Evolutionary conservation across 1,140 invertebrate genomes (phyloP).

Genomic region (silkworm (Bombyx mori)): ASM3026992v2 NC_085121.1:13776501-13777000

Average conservation of each 20-base stretch:
- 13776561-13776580: neutral
- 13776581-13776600: neutral
- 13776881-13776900: too few species aligned
- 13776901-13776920: neutral
- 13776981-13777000: too few species aligned
- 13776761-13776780: constrained; percentile 21
- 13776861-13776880: too few species aligned
- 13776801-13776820: too few species aligned
- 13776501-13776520: neutral
- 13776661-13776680: constrained; percentile 74
- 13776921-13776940: neutral
- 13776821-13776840: too few species aligned
- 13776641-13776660: constrained; percentile 72
- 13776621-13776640: constrained; percentile 75
- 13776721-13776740: constrained; percentile 71
- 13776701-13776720: constrained; percentile 72
- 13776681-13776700: constrained; percentile 75
- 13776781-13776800: neutral
- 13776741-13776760: constrained; percentile 54
- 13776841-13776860: too few species aligned
- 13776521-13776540: neutral
- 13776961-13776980: too few species aligned
- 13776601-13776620: constrained; percentile 73
- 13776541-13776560: neutral
- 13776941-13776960: too few species aligned